These are phyloP conservation scores for Trypoxylon attenuatum DNA, from an alignment of 2,888 invertebrate species.

Conservation along the genomic window DNA sequence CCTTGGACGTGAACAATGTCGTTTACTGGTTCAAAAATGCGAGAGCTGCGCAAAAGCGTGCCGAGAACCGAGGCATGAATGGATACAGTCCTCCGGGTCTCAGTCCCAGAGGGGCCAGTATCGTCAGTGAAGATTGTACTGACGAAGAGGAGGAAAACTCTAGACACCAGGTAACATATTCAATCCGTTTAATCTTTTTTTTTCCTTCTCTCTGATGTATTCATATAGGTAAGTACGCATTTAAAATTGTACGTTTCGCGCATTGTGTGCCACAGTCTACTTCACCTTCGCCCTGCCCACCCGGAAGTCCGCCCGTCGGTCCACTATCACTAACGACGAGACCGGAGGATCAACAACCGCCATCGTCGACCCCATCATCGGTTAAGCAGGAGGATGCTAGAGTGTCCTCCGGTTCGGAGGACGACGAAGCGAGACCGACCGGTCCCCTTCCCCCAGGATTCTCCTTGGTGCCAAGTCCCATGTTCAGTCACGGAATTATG, in stretches of 20 bases:
- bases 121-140: conserved; percentile 73
- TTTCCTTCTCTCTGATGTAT: too few species aligned
- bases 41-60: conserved; percentile 94
- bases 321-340: conserved; percentile 71
- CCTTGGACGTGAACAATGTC: conserved; percentile 95
- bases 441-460: conserved; percentile 80
- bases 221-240: too few species aligned
- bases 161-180: conserved; percentile 69
- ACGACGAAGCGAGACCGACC: conserved; percentile 77
- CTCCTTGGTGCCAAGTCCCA: conserved; percentile 89
- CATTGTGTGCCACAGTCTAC: conserved; percentile 59
- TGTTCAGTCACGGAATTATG: conserved; percentile 93
- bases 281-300: conserved; percentile 70
- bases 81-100: conserved; percentile 73
- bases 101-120: conserved; percentile 73
- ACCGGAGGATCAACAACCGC: conserved; percentile 69
- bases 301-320: conserved; percentile 69
- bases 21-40: conserved; percentile 99
- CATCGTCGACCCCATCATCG: conserved; percentile 64
- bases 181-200: background rate
- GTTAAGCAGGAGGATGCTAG: conserved; percentile 70
- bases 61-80: conserved; percentile 79
- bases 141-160: conserved; percentile 77
- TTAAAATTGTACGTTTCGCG: too few species aligned
- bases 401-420: conserved; percentile 75